A percentile compares a stretch with the other conserved stretches of the same genome.
phyloP scores from a whole-genome alignment of 2,797 vertebrate genomes.

The Hybognathus amarus region DNA sequence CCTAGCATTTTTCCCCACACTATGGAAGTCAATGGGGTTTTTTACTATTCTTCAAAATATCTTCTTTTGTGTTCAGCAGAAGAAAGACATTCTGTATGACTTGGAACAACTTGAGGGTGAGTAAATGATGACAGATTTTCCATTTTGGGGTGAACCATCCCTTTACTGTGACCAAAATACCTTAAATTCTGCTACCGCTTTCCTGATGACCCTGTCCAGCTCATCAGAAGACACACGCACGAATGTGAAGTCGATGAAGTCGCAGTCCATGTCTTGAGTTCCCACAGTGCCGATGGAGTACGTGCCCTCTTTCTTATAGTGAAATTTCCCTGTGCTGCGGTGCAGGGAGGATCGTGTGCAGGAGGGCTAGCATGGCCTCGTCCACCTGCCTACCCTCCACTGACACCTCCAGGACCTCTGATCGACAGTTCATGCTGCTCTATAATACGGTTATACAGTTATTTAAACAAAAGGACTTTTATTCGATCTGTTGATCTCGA shows the following conservation, averaged over 20 bases:
- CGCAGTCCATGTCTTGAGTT: constrained; percentile 93
- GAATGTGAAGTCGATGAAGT: constrained; percentile 95
- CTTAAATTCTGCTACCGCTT: constrained; percentile 93
- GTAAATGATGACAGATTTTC: neutral
- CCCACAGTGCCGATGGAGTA: constrained; percentile 98
- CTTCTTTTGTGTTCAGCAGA: too few species aligned
- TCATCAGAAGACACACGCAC: constrained; percentile 93
- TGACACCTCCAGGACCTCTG: constrained; percentile 93
- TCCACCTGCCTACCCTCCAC: constrained; percentile 96
- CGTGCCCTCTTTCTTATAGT: constrained; percentile 98
- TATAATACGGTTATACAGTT: neutral
- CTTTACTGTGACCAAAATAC: constrained; percentile 67
- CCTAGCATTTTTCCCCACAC: too few species aligned
- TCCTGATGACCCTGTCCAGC: constrained; percentile 91
- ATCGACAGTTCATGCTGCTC: constrained; percentile 91
- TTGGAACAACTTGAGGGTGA: neutral
- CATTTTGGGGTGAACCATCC: neutral
- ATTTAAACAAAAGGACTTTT: neutral
- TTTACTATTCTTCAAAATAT: too few species aligned
- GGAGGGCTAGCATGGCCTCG: constrained; percentile 89
- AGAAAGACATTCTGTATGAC: too few species aligned
- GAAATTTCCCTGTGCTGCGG: constrained; percentile 97
- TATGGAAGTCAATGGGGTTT: too few species aligned
- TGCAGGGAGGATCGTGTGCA: constrained; percentile 94
- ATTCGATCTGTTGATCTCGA: neutral